phyloP scores from a whole-genome alignment of 2,113 vertebrate genomes.

The Gallinago media region DNA sequence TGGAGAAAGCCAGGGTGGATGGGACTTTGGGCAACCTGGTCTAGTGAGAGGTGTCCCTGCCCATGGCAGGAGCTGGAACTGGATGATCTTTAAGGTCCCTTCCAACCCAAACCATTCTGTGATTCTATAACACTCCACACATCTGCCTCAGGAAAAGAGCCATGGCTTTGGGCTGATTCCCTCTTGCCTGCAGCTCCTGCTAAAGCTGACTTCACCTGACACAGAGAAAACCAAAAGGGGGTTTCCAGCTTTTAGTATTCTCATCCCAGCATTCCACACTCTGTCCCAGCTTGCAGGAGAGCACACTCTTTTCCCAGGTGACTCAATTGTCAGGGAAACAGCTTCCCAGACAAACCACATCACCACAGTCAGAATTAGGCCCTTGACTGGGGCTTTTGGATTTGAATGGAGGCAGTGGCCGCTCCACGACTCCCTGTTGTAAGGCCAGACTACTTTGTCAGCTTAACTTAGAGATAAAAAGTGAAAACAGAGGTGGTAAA shows the following conservation, averaged over 20 bases:
- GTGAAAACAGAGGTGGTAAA: background rate
- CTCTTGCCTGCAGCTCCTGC: background rate
- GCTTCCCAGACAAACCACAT: background rate
- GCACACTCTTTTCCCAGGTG: background rate
- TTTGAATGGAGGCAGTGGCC: background rate
- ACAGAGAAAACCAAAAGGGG: background rate
- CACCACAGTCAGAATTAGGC: background rate
- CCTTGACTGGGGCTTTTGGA: background rate
- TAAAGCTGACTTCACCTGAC: background rate
- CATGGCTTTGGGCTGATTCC: accelerated
- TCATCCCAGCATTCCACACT: background rate
- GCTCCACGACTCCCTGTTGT: background rate
- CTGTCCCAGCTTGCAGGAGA: background rate
- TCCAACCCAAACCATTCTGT: background rate
- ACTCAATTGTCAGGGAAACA: background rate
- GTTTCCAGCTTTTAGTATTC: background rate
- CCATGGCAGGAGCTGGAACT: background rate
- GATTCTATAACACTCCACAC: background rate
- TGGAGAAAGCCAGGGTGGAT: background rate
- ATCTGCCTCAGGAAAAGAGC: background rate
- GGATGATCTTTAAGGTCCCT: background rate
- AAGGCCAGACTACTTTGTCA: background rate
- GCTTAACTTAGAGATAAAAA: background rate
- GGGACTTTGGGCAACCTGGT: background rate
- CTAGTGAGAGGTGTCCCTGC: background rate